Evolutionary conservation across 2,888 invertebrate genomes (phyloP).

Genomic region (Thymelicus sylvestris): DNA sequence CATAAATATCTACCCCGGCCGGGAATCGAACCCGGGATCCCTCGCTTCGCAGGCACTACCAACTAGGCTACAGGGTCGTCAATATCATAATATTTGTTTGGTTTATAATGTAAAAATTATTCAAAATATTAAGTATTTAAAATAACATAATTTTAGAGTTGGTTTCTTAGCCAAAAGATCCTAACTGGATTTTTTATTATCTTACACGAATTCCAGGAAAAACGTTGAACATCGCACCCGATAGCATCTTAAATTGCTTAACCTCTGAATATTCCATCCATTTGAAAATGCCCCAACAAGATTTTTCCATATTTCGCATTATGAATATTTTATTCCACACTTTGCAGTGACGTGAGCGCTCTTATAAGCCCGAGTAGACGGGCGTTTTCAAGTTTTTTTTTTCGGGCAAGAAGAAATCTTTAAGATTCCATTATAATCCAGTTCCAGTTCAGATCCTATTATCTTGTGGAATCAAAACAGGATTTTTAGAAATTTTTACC

Average conservation of each 20-base stretch:
- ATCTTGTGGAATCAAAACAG: too few relatives aligned
- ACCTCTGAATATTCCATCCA: slow-evolving; percentile 47
- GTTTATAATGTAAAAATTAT: too few relatives aligned
- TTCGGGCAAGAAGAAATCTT: not conserved
- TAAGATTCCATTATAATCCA: not conserved
- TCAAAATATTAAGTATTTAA: too few relatives aligned
- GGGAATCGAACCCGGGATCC: too few relatives aligned
- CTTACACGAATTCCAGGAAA: not conserved
- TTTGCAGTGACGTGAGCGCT: slow-evolving; percentile 49
- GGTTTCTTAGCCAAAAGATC: not conserved
- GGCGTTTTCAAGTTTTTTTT: slow-evolving; percentile 27
- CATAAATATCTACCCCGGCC: too few relatives aligned
- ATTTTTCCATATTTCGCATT: slow-evolving; percentile 66
- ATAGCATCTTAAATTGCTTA: slow-evolving; percentile 46
- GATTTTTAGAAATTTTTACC: too few relatives aligned
- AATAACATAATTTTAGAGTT: too few relatives aligned
- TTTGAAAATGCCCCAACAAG: slow-evolving; percentile 50
- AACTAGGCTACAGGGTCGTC: too few relatives aligned
- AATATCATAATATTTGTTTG: too few relatives aligned
- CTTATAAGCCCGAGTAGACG: slow-evolving; percentile 38
- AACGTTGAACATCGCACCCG: slow-evolving; percentile 25
- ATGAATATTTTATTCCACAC: slow-evolving; percentile 66
- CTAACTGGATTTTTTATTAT: not conserved
- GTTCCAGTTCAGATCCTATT: too few relatives aligned
- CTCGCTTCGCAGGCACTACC: too few relatives aligned